These are phyloP conservation scores for Branchipolynoe longqiensis DNA, from an alignment of 2,888 invertebrate species.

Conservation along the genomic window DNA sequence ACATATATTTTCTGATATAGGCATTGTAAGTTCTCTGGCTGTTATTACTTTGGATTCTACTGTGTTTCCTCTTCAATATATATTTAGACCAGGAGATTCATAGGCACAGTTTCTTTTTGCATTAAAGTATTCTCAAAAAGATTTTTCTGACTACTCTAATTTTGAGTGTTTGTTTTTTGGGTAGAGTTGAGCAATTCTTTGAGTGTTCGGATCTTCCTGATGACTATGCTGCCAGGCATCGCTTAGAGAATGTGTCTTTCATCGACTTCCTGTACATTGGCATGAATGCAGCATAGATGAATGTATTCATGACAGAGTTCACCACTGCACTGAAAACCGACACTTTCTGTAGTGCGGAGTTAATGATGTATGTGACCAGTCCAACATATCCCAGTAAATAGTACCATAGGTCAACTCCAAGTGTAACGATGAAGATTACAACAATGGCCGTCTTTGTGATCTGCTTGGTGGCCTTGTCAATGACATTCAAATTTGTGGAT, in stretches of 20 bases:
- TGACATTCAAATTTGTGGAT: neutral
- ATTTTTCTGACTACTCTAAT: no score
- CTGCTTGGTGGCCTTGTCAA: conserved; percentile 31
- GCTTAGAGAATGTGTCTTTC: neutral
- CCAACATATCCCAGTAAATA: conserved; percentile 55
- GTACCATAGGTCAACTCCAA: conserved; percentile 44
- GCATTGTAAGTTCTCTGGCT: no score
- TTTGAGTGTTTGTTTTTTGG: no score
- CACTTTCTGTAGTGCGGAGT: conserved; percentile 45
- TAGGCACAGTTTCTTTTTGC: no score
- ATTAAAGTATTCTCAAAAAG: no score
- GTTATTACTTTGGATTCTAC: no score
- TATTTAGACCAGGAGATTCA: no score
- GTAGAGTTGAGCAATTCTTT: no score
- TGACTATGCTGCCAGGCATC: no score
- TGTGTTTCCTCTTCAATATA: no score
- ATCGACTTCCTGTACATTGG: conserved; percentile 41
- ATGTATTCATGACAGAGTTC: conserved; percentile 56
- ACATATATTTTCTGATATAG: no score
- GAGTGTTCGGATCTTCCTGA: no score
- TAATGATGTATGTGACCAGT: conserved; percentile 27
- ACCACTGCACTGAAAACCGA: conserved; percentile 55
- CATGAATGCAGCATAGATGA: conserved; percentile 57
- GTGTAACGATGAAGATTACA: conserved; percentile 52
- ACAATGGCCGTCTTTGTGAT: conserved; percentile 59